phyloP scores from a whole-genome alignment of 2,113 vertebrate species.

The Burhinus bistriatus region DNA sequence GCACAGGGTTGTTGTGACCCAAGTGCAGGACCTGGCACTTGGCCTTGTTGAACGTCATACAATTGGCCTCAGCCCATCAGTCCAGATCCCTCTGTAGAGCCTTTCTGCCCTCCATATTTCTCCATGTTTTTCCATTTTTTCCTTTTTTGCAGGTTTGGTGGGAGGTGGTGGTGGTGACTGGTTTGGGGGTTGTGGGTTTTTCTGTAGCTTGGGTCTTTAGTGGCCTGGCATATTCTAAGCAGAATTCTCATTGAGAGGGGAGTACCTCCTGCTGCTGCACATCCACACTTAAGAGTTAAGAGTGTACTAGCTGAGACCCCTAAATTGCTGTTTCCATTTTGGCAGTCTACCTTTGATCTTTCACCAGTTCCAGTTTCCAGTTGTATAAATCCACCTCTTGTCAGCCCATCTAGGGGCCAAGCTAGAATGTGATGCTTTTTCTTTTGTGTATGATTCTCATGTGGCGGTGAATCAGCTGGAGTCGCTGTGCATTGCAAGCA shows the following conservation, averaged over 20 bases:
- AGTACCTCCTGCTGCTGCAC: background rate
- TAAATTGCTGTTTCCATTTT: background rate
- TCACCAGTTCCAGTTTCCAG: background rate
- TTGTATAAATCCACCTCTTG: background rate
- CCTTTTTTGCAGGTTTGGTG: background rate
- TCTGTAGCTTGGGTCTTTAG: background rate
- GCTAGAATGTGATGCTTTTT: background rate
- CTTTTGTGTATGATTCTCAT: background rate
- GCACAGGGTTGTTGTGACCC: background rate
- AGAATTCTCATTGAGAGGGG: background rate
- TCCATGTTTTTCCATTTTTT: background rate
- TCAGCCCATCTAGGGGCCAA: background rate
- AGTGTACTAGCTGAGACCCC: background rate
- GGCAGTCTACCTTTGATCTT: background rate
- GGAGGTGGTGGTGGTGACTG: fast-evolving
- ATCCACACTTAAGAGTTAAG: background rate
- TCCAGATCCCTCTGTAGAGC: background rate
- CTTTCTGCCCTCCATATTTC: background rate
- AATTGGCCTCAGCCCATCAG: background rate
- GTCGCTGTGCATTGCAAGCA: background rate
- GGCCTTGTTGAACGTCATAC: background rate
- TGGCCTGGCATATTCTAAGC: background rate
- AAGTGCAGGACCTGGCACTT: background rate
- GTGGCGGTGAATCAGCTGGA: background rate
- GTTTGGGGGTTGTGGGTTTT: background rate